A percentile compares a stretch with the other conserved stretches of the same genome.
phyloP scores from a whole-genome alignment of 2,888 invertebrate genomes.

The Octonoba sinensis region DNA sequence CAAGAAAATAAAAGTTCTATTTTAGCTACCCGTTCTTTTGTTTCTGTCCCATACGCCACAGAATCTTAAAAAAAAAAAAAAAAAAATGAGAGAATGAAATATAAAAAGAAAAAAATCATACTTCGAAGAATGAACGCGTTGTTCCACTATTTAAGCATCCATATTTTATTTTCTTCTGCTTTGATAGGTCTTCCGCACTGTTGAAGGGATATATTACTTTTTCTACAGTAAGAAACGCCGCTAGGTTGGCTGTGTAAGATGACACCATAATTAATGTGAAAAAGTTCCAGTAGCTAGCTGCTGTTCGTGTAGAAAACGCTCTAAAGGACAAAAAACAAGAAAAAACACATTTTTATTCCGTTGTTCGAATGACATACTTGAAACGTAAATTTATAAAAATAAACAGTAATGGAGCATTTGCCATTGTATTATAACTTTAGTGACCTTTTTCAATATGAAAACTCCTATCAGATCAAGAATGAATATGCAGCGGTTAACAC shows the following conservation, averaged over 20 bases:
- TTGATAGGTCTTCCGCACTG: slow-evolving; percentile 93
- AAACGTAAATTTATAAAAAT: background rate
- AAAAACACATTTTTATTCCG: background rate
- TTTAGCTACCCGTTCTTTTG: too few relatives aligned
- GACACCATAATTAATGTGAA: slow-evolving; percentile 96
- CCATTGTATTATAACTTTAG: too few relatives aligned
- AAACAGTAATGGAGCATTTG: background rate
- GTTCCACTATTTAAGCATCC: slow-evolving; percentile 93
- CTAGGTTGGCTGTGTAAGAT: slow-evolving; percentile 95
- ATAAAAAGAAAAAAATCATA: slow-evolving; percentile 70
- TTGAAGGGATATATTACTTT: slow-evolving; percentile 82
- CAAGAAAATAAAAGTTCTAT: too few relatives aligned
- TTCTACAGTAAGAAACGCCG: slow-evolving; percentile 92
- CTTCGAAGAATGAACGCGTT: slow-evolving; percentile 94
- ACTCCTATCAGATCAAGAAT: too few relatives aligned
- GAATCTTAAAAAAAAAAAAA: too few relatives aligned
- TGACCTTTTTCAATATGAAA: too few relatives aligned
- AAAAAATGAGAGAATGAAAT: too few relatives aligned
- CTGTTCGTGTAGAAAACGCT: slow-evolving; percentile 88
- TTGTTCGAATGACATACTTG: background rate
- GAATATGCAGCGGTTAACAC: too few relatives aligned
- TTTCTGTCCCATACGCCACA: too few relatives aligned
- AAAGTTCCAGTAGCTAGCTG: slow-evolving; percentile 93
- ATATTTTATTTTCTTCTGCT: slow-evolving; percentile 97
- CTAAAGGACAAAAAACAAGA: slow-evolving; percentile 72